These are phyloP conservation scores for Taenioides sp. DNA, from an alignment of 2,797 vertebrate genomes.

Conservation along the genomic window DNA sequence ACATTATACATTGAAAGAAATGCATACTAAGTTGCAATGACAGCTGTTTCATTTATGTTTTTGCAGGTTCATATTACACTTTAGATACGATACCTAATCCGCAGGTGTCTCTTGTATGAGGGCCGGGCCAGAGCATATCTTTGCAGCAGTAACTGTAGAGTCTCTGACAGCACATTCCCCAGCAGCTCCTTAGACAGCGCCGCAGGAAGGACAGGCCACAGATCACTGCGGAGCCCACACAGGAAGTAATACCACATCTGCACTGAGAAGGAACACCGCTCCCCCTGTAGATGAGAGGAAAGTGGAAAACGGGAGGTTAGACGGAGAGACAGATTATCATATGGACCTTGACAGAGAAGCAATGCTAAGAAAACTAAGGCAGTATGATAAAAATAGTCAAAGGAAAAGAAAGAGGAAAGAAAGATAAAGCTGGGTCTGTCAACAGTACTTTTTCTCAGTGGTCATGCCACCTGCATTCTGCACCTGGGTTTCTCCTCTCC, in stretches of 20 bases:
- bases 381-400: conserved; percentile 45
- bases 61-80: not conserved
- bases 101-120: conserved; percentile 87
- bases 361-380: conserved; percentile 31
- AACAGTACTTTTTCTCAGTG: conserved; percentile 61
- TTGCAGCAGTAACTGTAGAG: conserved; percentile 83
- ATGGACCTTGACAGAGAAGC: conserved; percentile 43
- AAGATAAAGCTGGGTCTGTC: conserved; percentile 60
- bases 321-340: conserved; percentile 53
- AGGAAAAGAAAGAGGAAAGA: conserved; percentile 37
- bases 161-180: conserved; percentile 84
- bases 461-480: conserved; percentile 75
- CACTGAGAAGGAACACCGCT: conserved; percentile 94
- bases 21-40: not conserved
- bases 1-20: not conserved
- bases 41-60: not conserved
- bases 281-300: conserved; percentile 79
- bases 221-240: conserved; percentile 87
- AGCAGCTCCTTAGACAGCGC: conserved; percentile 83
- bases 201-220: conserved; percentile 85
- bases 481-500: conserved; percentile 70
- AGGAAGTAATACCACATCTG: conserved; percentile 99
- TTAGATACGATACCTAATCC: conserved; percentile 85
- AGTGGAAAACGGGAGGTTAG: conserved; percentile 6
- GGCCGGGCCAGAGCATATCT: conserved; percentile 86